Conservation (phyloP, 2,113 vertebrate species). For the Cacatua alba region DNA sequence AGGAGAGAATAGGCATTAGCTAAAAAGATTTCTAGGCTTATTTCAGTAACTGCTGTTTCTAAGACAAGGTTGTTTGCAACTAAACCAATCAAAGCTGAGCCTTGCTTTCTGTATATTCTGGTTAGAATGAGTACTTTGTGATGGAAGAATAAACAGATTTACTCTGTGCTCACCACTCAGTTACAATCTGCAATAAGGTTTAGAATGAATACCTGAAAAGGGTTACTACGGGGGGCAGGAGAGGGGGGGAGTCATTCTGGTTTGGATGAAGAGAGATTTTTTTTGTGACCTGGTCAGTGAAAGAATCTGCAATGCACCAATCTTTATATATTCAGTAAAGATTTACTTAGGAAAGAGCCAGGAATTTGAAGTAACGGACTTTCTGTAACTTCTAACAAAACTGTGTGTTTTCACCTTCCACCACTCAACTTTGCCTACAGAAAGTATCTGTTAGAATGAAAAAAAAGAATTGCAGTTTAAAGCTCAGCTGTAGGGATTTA, state of each 20-base stretch:
- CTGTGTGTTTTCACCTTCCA: neutral
- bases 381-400: neutral
- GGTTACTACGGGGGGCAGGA: neutral
- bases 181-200: neutral
- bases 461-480: neutral
- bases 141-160: neutral
- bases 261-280: neutral
- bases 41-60: neutral
- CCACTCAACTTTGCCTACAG: neutral
- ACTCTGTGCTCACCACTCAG: neutral
- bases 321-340: neutral
- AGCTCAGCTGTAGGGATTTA: neutral
- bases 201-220: neutral
- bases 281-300: neutral
- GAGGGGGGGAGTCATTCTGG: neutral
- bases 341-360: neutral
- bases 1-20: neutral
- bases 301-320: conserved; percentile 11
- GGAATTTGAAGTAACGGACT: neutral
- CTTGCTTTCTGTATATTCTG: neutral
- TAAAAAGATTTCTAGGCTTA: neutral
- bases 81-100: neutral
- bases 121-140: neutral
- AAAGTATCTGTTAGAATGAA: neutral
- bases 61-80: neutral